Evolutionary conservation across 37 sponge, comb jelly and placozoan genomes (phyloP).

Genomic region (Chondrosia reniformis): DNA sequence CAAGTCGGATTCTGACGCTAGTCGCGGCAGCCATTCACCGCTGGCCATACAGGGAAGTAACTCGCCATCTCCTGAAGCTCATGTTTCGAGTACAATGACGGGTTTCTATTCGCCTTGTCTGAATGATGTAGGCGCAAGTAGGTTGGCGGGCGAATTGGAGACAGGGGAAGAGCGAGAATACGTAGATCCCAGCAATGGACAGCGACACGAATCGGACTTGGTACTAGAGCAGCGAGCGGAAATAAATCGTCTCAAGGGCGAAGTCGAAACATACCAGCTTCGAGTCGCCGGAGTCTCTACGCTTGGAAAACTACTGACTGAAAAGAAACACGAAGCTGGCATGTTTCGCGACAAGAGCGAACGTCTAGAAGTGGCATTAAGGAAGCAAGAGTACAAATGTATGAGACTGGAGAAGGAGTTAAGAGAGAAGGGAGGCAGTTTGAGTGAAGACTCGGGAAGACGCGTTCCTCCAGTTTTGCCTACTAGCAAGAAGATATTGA

Average conservation of each 20-base stretch:
- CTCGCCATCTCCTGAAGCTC: too few species aligned
- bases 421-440: neutral
- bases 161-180: neutral
- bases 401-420: constrained; percentile 54
- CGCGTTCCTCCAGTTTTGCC: constrained; percentile 21
- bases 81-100: too few species aligned
- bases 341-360: constrained; percentile 47
- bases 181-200: neutral
- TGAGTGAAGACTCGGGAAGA: neutral
- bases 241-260: neutral
- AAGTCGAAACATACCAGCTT: neutral
- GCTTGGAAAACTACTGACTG: constrained; percentile 55
- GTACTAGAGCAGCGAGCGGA: neutral
- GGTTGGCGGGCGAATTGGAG: too few species aligned
- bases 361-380: constrained; percentile 59
- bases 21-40: neutral
- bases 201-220: neutral
- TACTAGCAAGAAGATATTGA: constrained; percentile 61
- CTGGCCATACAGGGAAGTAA: neutral
- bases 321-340: constrained; percentile 30
- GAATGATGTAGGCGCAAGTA: too few species aligned
- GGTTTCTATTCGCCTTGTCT: too few species aligned
- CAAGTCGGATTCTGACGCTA: neutral
- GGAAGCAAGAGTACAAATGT: constrained; percentile 60
- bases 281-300: constrained; percentile 69